A percentile compares a stretch with the other conserved stretches of the same genome.
Evolutionary conservation across 2,113 vertebrate genomes (phyloP).

Genomic region (Trichomycterus rosablanca): DNA sequence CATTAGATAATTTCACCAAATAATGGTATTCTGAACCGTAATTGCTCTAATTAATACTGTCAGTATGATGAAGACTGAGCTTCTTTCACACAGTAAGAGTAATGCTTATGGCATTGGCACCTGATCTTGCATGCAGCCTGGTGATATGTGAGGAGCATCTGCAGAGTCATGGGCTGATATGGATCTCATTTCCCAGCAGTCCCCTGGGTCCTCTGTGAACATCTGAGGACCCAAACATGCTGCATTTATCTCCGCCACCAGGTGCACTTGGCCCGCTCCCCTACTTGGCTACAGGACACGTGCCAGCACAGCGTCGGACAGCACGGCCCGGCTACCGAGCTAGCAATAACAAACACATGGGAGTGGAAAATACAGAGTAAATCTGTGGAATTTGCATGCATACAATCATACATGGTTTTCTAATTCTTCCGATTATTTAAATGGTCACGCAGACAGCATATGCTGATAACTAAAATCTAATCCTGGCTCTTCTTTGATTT

Average conservation of each 20-base stretch:
- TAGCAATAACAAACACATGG: constrained; percentile 15
- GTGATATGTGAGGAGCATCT: constrained; percentile 76
- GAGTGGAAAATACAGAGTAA: neutral
- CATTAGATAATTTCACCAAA: too few species aligned
- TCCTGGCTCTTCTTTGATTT: too few species aligned
- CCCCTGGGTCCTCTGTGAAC: constrained; percentile 69
- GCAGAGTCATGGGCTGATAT: constrained; percentile 81
- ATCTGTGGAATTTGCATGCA: too few species aligned
- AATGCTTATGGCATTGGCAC: constrained; percentile 70
- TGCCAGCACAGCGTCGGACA: constrained; percentile 55
- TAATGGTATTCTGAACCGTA: too few species aligned
- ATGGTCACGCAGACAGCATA: too few species aligned
- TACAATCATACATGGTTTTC: too few species aligned
- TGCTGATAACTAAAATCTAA: too few species aligned
- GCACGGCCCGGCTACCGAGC: constrained; percentile 20
- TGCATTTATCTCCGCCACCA: constrained; percentile 39
- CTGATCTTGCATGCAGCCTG: constrained; percentile 83
- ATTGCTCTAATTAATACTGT: constrained; percentile 9
- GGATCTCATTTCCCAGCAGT: constrained; percentile 78
- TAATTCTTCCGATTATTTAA: too few species aligned
- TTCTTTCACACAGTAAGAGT: constrained; percentile 21
- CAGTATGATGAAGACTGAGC: constrained; percentile 24
- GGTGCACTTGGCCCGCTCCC: constrained; percentile 61
- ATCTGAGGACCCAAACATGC: constrained; percentile 70
- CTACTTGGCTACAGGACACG: constrained; percentile 71